Conservation (phyloP, 2,113 vertebrate species). For the Chlamydotis undulata region DNA sequence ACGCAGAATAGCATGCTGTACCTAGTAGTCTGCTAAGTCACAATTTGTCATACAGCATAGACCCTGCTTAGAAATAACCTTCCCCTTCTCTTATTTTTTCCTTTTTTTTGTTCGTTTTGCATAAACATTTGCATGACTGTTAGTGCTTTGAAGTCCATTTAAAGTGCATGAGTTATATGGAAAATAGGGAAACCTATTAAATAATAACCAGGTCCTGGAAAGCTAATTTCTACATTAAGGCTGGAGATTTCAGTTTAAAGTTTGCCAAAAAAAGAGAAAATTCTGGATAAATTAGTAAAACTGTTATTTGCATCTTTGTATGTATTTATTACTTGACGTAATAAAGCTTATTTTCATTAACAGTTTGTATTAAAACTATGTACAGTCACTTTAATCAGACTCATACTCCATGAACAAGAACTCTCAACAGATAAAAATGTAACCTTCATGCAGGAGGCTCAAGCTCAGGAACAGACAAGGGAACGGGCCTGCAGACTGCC, state of each 20-base stretch:
- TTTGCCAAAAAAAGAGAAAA: slow-evolving; percentile 73
- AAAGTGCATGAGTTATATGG: slow-evolving; percentile 89
- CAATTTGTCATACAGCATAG: slow-evolving; percentile 53
- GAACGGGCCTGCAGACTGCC: background rate
- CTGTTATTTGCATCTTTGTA: slow-evolving; percentile 96
- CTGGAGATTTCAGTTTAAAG: slow-evolving; percentile 68
- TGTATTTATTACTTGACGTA: slow-evolving; percentile 99
- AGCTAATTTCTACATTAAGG: slow-evolving; percentile 59
- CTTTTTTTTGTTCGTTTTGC: slow-evolving; percentile 60
- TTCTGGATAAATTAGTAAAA: slow-evolving; percentile 80
- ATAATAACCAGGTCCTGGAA: slow-evolving; percentile 47
- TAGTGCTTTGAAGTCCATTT: slow-evolving; percentile 77
- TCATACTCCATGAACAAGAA: background rate
- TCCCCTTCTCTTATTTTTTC: slow-evolving; percentile 5
- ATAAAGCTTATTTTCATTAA: slow-evolving; percentile 99
- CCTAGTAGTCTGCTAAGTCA: slow-evolving; percentile 47
- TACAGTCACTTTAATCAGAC: slow-evolving; percentile 37
- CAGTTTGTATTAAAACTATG: slow-evolving; percentile 61
- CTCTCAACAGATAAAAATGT: background rate
- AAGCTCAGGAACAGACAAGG: background rate
- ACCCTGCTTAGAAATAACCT: slow-evolving; percentile 56
- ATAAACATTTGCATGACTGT: slow-evolving; percentile 81
- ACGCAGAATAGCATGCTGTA: slow-evolving; percentile 27
- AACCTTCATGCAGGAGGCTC: background rate
- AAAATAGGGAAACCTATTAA: slow-evolving; percentile 73